Percentiles rank a stretch among this genome's conserved stretches.
phyloP scores from a whole-genome alignment of 2,888 invertebrate species.

The Cyrtodaria siliqua region DNA sequence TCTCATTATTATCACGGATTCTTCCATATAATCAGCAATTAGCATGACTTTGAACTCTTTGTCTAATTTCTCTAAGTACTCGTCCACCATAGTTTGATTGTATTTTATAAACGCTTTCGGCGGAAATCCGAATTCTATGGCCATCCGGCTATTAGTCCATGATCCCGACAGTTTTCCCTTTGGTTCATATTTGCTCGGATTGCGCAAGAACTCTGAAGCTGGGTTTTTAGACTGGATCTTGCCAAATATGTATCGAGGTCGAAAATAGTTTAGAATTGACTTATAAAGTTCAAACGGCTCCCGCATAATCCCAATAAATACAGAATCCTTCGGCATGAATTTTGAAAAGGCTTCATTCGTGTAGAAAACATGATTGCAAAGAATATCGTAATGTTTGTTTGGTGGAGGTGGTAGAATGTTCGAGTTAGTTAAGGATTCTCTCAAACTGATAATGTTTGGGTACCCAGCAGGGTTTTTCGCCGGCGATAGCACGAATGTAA shows the following conservation, averaged over 20 bases:
- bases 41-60: constrained; percentile 68
- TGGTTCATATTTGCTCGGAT: constrained; percentile 55
- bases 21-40: constrained; percentile 70
- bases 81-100: constrained; percentile 33
- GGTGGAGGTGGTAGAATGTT: constrained; percentile 60
- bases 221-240: constrained; percentile 32
- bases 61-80: constrained; percentile 62
- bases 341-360: constrained; percentile 49
- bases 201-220: constrained; percentile 44
- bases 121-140: constrained; percentile 68
- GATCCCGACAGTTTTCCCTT: constrained; percentile 31
- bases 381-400: constrained; percentile 58
- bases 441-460: constrained; percentile 59
- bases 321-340: constrained; percentile 64
- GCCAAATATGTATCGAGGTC: constrained; percentile 43
- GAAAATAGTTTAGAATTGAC: constrained; percentile 61
- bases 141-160: constrained; percentile 64
- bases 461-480: constrained; percentile 47
- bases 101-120: constrained; percentile 30
- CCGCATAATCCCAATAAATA: constrained; percentile 62
- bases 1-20: constrained; percentile 69
- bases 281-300: constrained; percentile 69
- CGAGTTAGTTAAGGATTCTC: constrained; percentile 45
- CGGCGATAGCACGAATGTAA: constrained; percentile 63
- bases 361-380: constrained; percentile 67